phyloP scores from a whole-genome alignment of 2,888 invertebrate genomes.

The Tipula confusa region DNA sequence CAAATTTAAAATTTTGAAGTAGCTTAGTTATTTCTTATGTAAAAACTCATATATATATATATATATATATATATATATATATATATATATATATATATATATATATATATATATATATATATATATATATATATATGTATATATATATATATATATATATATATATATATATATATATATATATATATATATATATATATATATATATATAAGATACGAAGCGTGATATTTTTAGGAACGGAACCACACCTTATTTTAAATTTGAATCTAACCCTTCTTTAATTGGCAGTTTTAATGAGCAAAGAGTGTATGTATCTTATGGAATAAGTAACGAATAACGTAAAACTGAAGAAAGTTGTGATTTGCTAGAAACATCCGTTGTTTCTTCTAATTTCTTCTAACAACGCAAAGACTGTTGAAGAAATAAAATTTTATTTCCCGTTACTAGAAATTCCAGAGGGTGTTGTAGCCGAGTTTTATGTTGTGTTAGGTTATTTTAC shows the following conservation, averaged over 20 bases:
- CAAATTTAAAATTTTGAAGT: too few relatives aligned
- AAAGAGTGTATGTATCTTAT: too few relatives aligned
- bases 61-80: neutral
- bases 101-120: slow-evolving; percentile 16
- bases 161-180: slow-evolving; percentile 21
- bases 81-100: slow-evolving; percentile 16
- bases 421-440: too few relatives aligned
- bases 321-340: too few relatives aligned
- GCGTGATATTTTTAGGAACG: too few relatives aligned
- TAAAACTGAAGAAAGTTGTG: slow-evolving; percentile 37
- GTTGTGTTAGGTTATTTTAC: slow-evolving; percentile 36
- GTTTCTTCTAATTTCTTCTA: slow-evolving; percentile 37
- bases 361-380: slow-evolving; percentile 34
- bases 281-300: too few relatives aligned
- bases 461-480: slow-evolving; percentile 37
- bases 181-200: slow-evolving; percentile 4
- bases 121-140: slow-evolving; percentile 16
- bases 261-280: too few relatives aligned
- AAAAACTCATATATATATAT: neutral
- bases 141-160: slow-evolving; percentile 16
- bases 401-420: slow-evolving; percentile 35
- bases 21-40: too few relatives aligned
- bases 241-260: too few relatives aligned
- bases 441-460: slow-evolving; percentile 37
- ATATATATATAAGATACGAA: neutral